phyloP scores from a whole-genome alignment of 2,113 vertebrate species.

The Hyperopisus bebe region DNA sequence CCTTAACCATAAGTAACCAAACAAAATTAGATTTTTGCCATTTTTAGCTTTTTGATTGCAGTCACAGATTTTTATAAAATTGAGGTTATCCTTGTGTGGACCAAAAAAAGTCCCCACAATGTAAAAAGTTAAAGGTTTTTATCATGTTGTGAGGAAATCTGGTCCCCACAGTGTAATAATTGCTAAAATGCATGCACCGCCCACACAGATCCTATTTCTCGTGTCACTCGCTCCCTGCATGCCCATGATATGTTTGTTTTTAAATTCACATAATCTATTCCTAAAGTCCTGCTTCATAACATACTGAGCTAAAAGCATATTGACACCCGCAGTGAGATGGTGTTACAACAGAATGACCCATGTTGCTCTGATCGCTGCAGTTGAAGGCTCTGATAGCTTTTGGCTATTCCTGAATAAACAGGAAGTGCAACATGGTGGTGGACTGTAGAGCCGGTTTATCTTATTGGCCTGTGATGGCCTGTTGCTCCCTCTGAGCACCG shows the following conservation, averaged over 20 bases:
- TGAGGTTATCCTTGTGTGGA: background rate
- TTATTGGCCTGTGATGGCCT: background rate
- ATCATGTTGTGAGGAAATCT: background rate
- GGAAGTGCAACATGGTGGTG: background rate
- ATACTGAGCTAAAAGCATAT: background rate
- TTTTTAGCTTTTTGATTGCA: background rate
- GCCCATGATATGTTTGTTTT: background rate
- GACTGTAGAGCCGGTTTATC: constrained; percentile 58
- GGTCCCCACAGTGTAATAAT: background rate
- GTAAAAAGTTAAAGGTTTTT: no score
- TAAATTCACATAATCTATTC: background rate
- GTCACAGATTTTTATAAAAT: background rate
- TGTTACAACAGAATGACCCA: background rate
- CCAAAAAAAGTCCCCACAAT: background rate
- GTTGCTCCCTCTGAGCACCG: background rate
- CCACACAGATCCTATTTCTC: background rate
- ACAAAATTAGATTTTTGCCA: background rate
- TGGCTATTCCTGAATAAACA: background rate
- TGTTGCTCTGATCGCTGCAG: background rate
- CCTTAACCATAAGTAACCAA: background rate
- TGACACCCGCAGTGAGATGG: background rate
- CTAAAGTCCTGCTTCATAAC: background rate
- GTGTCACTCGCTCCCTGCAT: background rate
- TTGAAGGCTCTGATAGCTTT: background rate
- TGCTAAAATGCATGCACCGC: background rate